Evolutionary conservation across 2,888 invertebrate genomes (phyloP).

Genomic region (Pomacea canaliculata): DNA sequence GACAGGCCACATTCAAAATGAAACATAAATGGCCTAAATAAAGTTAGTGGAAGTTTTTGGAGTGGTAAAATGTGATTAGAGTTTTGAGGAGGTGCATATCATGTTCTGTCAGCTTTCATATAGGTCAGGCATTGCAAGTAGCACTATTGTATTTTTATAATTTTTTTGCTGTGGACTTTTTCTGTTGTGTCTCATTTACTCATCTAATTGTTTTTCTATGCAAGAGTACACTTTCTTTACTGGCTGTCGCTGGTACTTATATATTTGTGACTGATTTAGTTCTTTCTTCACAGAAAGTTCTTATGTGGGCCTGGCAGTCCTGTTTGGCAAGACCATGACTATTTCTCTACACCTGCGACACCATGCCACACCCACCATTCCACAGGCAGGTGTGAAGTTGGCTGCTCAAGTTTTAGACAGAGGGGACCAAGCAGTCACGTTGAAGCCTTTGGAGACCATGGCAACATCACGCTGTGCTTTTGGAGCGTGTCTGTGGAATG

Average conservation of each 20-base stretch:
- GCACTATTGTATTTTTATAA: too few species aligned
- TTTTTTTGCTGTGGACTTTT: too few species aligned
- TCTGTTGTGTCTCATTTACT: too few species aligned
- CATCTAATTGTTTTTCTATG: too few species aligned
- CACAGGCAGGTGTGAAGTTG: not conserved
- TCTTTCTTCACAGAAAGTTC: slow-evolving; percentile 49
- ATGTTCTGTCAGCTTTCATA: not conserved
- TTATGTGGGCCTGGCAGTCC: slow-evolving; percentile 75
- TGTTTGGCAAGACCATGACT: slow-evolving; percentile 76
- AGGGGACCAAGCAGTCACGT: slow-evolving; percentile 35
- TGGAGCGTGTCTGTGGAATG: slow-evolving; percentile 80
- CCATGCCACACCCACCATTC: not conserved
- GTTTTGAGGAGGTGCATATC: not conserved
- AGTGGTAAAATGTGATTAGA: too few species aligned
- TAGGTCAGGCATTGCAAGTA: not conserved
- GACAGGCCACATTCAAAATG: not conserved
- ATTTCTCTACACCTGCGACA: slow-evolving; percentile 71
- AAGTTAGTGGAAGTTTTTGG: not conserved
- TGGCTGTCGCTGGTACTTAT: too few species aligned
- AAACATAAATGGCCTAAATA: not conserved
- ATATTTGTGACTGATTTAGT: too few species aligned
- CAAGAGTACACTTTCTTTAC: too few species aligned
- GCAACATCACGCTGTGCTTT: slow-evolving; percentile 80
- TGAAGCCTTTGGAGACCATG: slow-evolving; percentile 74
- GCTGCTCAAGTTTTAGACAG: slow-evolving; percentile 29